Conservation (phyloP, 2,113 vertebrate species). For the Panurus biarmicus region DNA sequence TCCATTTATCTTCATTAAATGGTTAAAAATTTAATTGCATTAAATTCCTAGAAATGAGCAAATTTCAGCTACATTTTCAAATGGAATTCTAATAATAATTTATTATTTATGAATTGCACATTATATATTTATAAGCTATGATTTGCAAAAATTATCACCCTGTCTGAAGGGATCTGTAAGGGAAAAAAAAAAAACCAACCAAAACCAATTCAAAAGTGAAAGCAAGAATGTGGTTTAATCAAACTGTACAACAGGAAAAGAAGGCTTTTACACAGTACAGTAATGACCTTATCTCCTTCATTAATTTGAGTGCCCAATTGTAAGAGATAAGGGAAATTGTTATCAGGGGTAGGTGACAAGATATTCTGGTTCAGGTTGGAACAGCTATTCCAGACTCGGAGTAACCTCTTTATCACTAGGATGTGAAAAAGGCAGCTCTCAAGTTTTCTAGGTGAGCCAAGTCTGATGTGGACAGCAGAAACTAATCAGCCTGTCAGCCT, state of each 20-base stretch:
- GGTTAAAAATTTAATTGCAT: background rate
- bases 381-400: background rate
- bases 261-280: background rate
- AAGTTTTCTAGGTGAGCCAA: background rate
- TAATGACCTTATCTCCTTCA: background rate
- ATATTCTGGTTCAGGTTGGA: background rate
- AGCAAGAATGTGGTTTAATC: background rate
- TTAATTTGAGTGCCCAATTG: background rate
- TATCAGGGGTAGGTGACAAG: background rate
- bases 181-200: rapidly evolving
- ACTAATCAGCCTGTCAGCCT: background rate
- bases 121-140: background rate
- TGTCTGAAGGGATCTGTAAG: background rate
- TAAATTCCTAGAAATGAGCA: background rate
- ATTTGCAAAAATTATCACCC: background rate
- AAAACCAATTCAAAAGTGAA: background rate
- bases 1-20: background rate
- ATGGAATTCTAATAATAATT: background rate
- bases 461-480: background rate
- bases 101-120: background rate
- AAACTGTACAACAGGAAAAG: background rate
- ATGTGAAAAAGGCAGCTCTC: background rate
- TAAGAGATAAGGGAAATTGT: background rate
- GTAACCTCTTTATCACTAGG: background rate
- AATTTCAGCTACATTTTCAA: background rate